Percentiles rank a stretch among this genome's conserved stretches.
Evolutionary conservation across 2,888 invertebrate species (phyloP).

Genomic region (Stratiomys singularior): DNA sequence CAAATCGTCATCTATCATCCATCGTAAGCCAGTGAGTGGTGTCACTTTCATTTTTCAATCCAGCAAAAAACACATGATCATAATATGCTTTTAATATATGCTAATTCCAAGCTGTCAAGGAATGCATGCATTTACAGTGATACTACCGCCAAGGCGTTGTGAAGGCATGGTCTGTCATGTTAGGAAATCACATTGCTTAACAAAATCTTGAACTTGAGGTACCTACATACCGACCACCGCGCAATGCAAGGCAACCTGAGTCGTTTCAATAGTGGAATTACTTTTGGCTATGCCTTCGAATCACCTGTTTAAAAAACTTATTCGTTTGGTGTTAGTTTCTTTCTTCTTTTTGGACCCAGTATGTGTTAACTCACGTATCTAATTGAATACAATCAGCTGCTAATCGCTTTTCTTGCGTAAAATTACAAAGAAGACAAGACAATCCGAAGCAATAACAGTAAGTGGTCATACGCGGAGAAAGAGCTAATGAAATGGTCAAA

Average conservation of each 20-base stretch:
- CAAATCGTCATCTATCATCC: background rate
- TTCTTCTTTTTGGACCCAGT: background rate
- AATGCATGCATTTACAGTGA: background rate
- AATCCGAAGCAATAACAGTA: background rate
- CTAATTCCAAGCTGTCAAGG: background rate
- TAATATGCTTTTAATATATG: conserved; percentile 7
- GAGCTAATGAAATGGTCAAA: background rate
- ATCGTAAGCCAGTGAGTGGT: background rate
- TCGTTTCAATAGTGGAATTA: no score
- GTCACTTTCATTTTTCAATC: conserved; percentile 22
- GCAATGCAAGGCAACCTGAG: background rate
- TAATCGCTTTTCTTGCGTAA: conserved; percentile 25
- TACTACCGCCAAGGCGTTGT: background rate
- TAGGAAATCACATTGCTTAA: background rate
- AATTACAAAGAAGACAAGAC: background rate
- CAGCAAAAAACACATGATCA: background rate
- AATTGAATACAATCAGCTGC: conserved; percentile 21
- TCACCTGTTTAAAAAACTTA: no score
- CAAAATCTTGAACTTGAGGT: conserved; percentile 30
- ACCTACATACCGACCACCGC: background rate
- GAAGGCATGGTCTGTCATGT: background rate
- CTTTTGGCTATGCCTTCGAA: no score
- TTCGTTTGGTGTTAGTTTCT: background rate
- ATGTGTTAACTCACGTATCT: background rate
- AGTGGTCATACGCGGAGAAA: background rate